These are phyloP conservation scores for Tympanuchus pallidicinctus DNA, from an alignment of 2,113 vertebrate species.

Conservation along the genomic window DNA sequence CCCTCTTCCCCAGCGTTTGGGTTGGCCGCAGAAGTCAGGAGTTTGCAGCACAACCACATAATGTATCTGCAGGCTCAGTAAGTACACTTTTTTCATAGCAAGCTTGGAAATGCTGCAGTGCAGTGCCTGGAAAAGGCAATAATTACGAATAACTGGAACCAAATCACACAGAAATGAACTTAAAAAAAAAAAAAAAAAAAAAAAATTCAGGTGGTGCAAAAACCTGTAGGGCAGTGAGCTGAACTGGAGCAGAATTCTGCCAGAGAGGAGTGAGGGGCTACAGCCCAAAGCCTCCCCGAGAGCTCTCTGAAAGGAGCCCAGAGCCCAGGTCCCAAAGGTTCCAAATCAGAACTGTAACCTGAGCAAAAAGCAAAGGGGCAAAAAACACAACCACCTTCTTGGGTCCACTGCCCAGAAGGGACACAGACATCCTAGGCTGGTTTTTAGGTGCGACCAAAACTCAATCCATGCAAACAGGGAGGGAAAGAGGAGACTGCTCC, in stretches of 20 bases:
- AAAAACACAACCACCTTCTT: background rate
- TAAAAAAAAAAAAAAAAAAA: no score
- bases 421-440: background rate
- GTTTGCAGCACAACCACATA: background rate
- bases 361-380: background rate
- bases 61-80: background rate
- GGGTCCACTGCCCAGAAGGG: background rate
- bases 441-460: background rate
- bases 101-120: slow-evolving; percentile 60
- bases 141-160: background rate
- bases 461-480: background rate
- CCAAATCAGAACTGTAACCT: background rate
- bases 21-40: background rate
- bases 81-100: background rate
- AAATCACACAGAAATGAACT: background rate
- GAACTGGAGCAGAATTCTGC: background rate
- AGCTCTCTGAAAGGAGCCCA: background rate
- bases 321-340: background rate
- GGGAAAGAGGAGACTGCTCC: background rate
- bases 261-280: background rate
- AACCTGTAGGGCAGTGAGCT: background rate
- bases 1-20: background rate
- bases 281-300: background rate
- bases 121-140: slow-evolving; percentile 5
- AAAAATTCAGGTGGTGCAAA: background rate